Evolutionary conservation across 1,140 invertebrate species (phyloP).

Genomic region (Ladona fulva): DNA sequence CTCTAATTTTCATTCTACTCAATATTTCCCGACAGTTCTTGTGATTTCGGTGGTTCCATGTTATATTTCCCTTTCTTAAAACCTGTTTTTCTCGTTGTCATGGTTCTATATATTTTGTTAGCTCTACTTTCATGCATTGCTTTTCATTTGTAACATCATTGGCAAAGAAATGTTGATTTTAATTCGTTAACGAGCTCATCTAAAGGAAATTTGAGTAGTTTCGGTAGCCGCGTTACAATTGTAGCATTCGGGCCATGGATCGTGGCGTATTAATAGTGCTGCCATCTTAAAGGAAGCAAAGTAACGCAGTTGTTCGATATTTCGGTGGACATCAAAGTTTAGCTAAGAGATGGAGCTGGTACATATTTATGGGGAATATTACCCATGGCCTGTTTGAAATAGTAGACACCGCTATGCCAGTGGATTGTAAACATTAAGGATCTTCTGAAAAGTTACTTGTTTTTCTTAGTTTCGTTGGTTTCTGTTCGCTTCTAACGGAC

Average conservation of each 20-base stretch:
- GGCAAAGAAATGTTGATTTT: too few relatives aligned
- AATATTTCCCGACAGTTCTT: too few relatives aligned
- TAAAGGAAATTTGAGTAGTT: background rate
- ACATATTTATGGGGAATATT: constrained; percentile 7
- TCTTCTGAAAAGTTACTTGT: background rate
- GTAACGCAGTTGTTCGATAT: background rate
- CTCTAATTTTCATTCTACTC: too few relatives aligned
- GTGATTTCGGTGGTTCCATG: too few relatives aligned
- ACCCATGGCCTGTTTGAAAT: constrained; percentile 1
- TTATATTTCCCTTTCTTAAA: too few relatives aligned
- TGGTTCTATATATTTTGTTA: too few relatives aligned
- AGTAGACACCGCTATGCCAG: background rate
- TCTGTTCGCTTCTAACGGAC: background rate
- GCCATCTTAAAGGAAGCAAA: constrained; percentile 2
- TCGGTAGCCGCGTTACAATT: background rate
- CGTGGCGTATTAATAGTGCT: background rate
- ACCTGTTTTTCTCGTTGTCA: too few relatives aligned
- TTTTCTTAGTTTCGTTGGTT: background rate
- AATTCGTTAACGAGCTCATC: too few relatives aligned
- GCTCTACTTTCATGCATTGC: too few relatives aligned
- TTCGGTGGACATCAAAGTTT: background rate
- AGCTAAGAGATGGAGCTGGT: constrained; percentile 7
- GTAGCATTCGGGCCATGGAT: background rate
- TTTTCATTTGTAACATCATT: too few relatives aligned
- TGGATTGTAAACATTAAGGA: background rate